Base-by-base conservation (phyloP, 2,888 invertebrate species). In the Troides oblongomaculatus region DNA sequence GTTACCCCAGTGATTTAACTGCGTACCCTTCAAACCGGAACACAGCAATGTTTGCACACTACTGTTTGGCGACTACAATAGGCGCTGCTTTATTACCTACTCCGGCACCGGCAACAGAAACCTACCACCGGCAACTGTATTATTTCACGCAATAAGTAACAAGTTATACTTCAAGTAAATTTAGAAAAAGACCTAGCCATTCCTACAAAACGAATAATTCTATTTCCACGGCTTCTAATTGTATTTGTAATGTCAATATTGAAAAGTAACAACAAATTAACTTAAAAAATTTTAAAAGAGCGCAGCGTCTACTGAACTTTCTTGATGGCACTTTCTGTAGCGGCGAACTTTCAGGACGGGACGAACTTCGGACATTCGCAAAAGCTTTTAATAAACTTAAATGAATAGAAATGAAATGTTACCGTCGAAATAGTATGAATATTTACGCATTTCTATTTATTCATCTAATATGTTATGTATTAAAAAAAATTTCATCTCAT, bases 191-290 rank as follows among this genome's bases (percentile, higher is more conserved):
- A 46, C 10, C 14, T 14, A 14, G 14, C 14, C 8, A 14, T 46
- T 46, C 2, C 46, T 46, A 14, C 46, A 46, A 10, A 46, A 7
- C 10, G 46, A 17, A 18, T 50, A 50, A 17, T 14, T 50, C 5
- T 18, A 50, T 50, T 2, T 50, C 5, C 1, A 53, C 18, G 18
- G 53, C 6, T 53, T 12, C 53, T 58, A 58, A 58, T 58, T 58
- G 57, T 58, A 58, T 58, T 58, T 14, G 4, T n/a, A 23, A 58
- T 58, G 12, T 58, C 57, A 58, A 58, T 23, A 43, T 58, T 57
- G 58, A 58, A 64, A 64, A 64, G 56, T 64, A 23, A 64, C 58
- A 23, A 64, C 64, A 43, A 64, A 64, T 56, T 64, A 56, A 57
- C 23, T 57, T 57, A 57, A 25, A 58, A 25, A 8, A 50, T 50